Percentiles rank a stretch among this genome's conserved stretches.
These are phyloP conservation scores for Zeus faber DNA, from an alignment of 2,113 vertebrate genomes.

Conservation along the genomic window DNA sequence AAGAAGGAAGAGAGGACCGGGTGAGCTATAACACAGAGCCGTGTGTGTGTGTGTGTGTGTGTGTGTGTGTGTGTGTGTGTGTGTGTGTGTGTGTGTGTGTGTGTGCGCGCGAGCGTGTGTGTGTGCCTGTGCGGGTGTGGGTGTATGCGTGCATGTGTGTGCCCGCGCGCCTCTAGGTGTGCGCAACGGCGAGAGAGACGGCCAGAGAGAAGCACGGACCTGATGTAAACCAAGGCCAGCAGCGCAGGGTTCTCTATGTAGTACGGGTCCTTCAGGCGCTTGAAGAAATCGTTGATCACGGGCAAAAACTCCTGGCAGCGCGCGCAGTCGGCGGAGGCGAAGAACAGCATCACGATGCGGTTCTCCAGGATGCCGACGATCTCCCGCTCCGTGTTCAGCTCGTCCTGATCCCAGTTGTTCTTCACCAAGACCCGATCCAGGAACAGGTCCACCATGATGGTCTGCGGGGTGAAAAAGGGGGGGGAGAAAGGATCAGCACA, in stretches of 20 bases:
- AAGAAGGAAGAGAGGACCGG: background rate
- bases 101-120: background rate
- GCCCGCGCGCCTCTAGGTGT: too few species aligned
- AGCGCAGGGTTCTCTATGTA: slow-evolving; percentile 84
- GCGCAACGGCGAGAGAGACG: background rate
- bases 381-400: slow-evolving; percentile 84
- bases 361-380: slow-evolving; percentile 78
- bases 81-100: slow-evolving; percentile 1
- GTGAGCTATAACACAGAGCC: too few species aligned
- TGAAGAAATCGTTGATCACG: slow-evolving; percentile 80
- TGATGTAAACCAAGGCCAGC: slow-evolving; percentile 82
- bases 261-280: slow-evolving; percentile 82
- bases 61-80: background rate
- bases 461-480: background rate
- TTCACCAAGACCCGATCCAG: slow-evolving; percentile 74
- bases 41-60: background rate
- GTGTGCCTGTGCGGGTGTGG: background rate
- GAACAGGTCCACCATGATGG: slow-evolving; percentile 84
- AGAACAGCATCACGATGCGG: slow-evolving; percentile 85
- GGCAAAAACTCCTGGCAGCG: slow-evolving; percentile 78
- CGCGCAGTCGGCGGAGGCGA: slow-evolving; percentile 68
- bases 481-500: too few species aligned
- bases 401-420: slow-evolving; percentile 83
- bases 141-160: background rate
- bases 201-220: slow-evolving; percentile 36